Conservation (phyloP, 2,888 invertebrate species). For the Spicauda simplicius region DNA sequence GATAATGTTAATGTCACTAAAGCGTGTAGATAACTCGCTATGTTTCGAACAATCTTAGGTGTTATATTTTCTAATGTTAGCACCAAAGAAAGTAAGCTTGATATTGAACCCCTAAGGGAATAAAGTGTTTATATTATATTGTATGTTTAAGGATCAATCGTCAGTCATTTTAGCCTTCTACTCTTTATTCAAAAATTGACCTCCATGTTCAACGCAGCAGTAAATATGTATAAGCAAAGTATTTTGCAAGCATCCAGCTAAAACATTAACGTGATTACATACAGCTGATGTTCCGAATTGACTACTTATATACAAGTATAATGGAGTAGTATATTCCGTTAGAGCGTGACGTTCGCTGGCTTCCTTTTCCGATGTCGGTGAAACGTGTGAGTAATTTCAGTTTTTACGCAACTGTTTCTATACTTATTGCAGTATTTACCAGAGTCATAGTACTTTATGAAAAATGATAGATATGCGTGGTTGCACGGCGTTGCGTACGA, state of each 20-base stretch:
- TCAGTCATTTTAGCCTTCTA: no score
- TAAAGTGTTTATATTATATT: no score
- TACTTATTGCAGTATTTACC: constrained; percentile 14
- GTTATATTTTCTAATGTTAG: no score
- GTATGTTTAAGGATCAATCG: no score
- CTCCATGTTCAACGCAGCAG: no score
- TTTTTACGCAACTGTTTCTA: constrained; percentile 29
- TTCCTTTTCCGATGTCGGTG: constrained; percentile 80
- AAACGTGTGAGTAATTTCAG: constrained; percentile 56
- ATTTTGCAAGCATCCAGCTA: background rate
- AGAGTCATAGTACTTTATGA: constrained; percentile 12
- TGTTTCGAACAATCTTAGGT: no score
- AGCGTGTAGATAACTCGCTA: no score
- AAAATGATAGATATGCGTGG: constrained; percentile 5
- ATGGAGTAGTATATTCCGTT: constrained; percentile 37
- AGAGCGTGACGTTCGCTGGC: constrained; percentile 64
- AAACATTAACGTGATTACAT: background rate
- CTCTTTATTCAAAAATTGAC: no score
- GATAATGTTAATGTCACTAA: no score
- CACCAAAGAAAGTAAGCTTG: no score
- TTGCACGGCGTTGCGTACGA: background rate
- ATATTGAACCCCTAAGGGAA: no score
- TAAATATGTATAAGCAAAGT: background rate
- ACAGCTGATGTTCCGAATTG: background rate
- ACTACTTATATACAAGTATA: constrained; percentile 8